Conservation (phyloP, 2,797 vertebrate species). For the Pseudochirops cupreus region DNA sequence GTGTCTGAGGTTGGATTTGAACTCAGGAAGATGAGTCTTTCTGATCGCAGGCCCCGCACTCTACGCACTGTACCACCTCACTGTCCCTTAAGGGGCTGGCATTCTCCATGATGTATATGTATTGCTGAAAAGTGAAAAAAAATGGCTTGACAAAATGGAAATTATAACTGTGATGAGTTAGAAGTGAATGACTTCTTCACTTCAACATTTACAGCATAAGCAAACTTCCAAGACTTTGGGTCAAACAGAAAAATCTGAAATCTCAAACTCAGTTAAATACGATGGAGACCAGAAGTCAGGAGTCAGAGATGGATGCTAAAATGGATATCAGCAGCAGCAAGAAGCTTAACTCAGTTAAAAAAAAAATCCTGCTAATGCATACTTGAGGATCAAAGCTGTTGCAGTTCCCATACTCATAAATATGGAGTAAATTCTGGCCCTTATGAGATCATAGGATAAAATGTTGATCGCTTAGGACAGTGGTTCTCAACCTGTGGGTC, state of each 20-base stretch:
- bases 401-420: not conserved
- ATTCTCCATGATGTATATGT: not conserved
- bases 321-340: not conserved
- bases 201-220: not conserved
- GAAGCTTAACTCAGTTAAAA: not conserved
- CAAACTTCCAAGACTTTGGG: not conserved
- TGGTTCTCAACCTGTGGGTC: no score
- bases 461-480: not conserved
- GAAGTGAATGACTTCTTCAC: not conserved
- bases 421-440: not conserved
- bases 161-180: not conserved
- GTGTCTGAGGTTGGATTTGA: not conserved
- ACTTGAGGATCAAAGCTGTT: not conserved
- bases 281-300: not conserved
- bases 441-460: not conserved
- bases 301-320: not conserved
- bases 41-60: not conserved
- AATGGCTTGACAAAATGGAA: conserved; percentile 15
- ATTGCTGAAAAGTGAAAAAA: not conserved
- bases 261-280: not conserved
- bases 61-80: not conserved
- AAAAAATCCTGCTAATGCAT: not conserved
- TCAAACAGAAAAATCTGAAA: conserved; percentile 22
- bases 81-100: not conserved
- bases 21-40: not conserved